Evolutionary conservation across 2,888 invertebrate genomes (phyloP).

Genomic region (Arge pagana): DNA sequence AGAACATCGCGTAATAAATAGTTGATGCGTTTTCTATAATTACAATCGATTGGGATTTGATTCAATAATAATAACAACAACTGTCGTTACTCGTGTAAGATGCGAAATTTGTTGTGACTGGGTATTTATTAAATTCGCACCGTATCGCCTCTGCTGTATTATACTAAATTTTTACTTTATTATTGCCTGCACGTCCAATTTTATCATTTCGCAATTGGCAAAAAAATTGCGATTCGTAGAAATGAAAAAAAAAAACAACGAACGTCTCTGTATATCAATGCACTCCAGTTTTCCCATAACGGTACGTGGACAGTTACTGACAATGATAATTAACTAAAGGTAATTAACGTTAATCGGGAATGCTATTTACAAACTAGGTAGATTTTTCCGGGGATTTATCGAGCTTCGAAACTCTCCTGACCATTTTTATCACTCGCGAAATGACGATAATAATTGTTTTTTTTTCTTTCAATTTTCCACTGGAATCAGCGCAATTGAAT

Average conservation of each 20-base stretch:
- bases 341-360: conserved; percentile 16
- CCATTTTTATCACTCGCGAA: no score
- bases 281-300: conserved; percentile 20
- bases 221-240: conserved; percentile 38
- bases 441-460: no score
- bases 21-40: no score
- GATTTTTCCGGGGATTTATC: no score
- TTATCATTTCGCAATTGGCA: conserved; percentile 28
- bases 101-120: conserved; percentile 3
- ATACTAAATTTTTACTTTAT: conserved; percentile 17
- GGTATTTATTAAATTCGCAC: conserved; percentile 3
- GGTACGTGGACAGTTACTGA: conserved; percentile 6
- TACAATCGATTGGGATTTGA: conserved; percentile 11
- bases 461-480: no score
- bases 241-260: conserved; percentile 26
- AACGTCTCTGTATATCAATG: conserved; percentile 27
- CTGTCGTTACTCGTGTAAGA: neutral
- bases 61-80: conserved; percentile 9
- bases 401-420: no score
- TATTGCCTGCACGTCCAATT: conserved; percentile 13
- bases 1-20: no score
- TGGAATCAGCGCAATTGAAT: no score
- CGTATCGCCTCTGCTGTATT: neutral
- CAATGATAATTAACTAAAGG: no score
- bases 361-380: conserved; percentile 20